Evolutionary conservation across 2,113 vertebrate species (phyloP).

Genomic region (Gymnorhina tibicen): DNA sequence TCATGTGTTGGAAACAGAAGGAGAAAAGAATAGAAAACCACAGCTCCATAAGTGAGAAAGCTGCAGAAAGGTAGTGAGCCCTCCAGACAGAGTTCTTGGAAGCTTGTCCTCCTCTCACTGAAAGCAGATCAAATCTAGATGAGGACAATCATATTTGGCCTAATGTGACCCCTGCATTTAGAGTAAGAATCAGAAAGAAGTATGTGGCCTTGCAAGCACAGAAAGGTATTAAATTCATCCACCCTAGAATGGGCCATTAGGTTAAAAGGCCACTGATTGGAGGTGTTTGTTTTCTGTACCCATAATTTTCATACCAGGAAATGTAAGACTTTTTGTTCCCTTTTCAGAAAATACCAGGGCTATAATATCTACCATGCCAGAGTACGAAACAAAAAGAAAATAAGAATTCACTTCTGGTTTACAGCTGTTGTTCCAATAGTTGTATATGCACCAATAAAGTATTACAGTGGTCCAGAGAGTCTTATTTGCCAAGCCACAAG

Average conservation of each 20-base stretch:
- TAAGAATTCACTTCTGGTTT: conserved; percentile 41
- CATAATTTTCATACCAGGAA: conserved; percentile 24
- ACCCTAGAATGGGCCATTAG: neutral
- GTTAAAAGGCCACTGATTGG: neutral
- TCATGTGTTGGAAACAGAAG: neutral
- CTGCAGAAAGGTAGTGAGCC: neutral
- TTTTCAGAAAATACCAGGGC: conserved; percentile 26
- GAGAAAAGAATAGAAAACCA: neutral
- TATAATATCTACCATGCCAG: neutral
- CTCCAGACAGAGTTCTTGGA: neutral
- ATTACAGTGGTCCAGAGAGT: conserved; percentile 28
- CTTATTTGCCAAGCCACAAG: conserved; percentile 52
- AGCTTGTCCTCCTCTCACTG: neutral
- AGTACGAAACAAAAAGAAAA: conserved; percentile 45
- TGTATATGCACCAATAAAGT: conserved; percentile 32
- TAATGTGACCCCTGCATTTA: conserved; percentile 22
- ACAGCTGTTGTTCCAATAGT: conserved; percentile 37
- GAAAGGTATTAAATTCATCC: neutral
- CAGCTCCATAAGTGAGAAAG: neutral
- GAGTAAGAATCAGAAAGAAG: conserved; percentile 1
- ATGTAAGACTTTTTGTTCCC: conserved; percentile 8
- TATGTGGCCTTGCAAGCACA: neutral
- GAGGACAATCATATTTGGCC: conserved; percentile 20
- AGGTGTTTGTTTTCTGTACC: conserved; percentile 29
- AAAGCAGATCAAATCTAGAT: conserved; percentile 33